Conservation (phyloP, 2,888 invertebrate genomes). For the Acrocera orbiculus region DNA sequence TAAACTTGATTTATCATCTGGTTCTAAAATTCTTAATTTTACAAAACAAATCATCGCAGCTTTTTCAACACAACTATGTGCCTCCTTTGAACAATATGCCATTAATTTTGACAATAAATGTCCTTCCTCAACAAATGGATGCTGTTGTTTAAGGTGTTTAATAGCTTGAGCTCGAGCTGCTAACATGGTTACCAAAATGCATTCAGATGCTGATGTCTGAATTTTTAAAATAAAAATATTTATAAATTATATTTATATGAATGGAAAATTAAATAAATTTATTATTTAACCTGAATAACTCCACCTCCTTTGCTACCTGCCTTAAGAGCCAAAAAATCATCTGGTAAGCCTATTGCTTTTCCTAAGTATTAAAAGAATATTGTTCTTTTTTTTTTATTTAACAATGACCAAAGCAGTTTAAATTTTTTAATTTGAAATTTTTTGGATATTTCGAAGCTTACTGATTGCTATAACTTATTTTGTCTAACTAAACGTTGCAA, state of each 20-base stretch:
- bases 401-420: too few species aligned
- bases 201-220: conserved; percentile 91
- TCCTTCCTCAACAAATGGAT: conserved; percentile 79
- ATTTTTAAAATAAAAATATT: neutral
- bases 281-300: conserved; percentile 60
- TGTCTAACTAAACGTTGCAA: too few species aligned
- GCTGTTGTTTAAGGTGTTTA: conserved; percentile 64
- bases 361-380: conserved; percentile 32
- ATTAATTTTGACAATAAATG: conserved; percentile 79
- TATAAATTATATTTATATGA: too few species aligned
- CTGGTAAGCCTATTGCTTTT: conserved; percentile 81
- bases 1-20: conserved; percentile 65
- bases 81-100: conserved; percentile 80
- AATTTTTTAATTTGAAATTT: too few species aligned
- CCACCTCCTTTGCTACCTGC: conserved; percentile 84
- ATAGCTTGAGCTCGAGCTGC: conserved; percentile 83
- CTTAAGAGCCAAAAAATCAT: conserved; percentile 66
- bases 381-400: neutral
- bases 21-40: conserved; percentile 72
- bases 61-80: conserved; percentile 85
- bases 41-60: conserved; percentile 89
- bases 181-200: conserved; percentile 78
- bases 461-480: too few species aligned
- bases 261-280: too few species aligned
- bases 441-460: too few species aligned